Conservation (phyloP, 2,888 invertebrate species). For the Cheilosia impressa region DNA sequence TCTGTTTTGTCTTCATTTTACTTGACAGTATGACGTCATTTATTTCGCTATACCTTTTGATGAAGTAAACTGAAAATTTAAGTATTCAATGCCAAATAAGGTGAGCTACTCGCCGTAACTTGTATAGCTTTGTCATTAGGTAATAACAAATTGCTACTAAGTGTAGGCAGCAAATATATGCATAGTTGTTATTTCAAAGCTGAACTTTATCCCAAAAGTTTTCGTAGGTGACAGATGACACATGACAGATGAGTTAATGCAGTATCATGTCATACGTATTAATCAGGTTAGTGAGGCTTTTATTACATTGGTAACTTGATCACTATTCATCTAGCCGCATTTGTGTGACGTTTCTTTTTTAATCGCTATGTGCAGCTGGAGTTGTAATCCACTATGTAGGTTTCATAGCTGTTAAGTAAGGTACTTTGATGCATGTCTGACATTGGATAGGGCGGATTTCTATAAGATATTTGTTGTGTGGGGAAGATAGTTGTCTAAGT, state of each 20-base stretch:
- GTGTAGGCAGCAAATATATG: slow-evolving; percentile 19
- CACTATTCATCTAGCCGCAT: no score
- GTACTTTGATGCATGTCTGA: no score
- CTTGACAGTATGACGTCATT: slow-evolving; percentile 43
- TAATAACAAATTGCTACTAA: slow-evolving; percentile 33
- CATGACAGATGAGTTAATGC: neutral
- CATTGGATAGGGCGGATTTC: no score
- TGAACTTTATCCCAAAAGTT: slow-evolving; percentile 13
- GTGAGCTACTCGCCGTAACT: slow-evolving; percentile 1
- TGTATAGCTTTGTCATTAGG: neutral
- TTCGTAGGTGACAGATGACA: neutral
- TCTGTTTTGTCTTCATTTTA: slow-evolving; percentile 10
- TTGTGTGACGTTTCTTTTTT: no score
- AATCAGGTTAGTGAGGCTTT: slow-evolving; percentile 6
- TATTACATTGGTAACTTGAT: no score
- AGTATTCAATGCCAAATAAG: slow-evolving; percentile 56
- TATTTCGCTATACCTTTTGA: slow-evolving; percentile 16
- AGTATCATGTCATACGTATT: neutral
- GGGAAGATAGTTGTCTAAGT: no score
- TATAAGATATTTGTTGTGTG: no score
- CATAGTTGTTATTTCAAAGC: slow-evolving; percentile 20
- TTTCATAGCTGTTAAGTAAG: no score
- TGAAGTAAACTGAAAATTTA: slow-evolving; percentile 29
- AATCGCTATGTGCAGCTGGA: no score
- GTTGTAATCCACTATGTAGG: no score